These are phyloP conservation scores for Pteropus rufus DNA, from an alignment of 2,797 vertebrate genomes.

Conservation along the genomic window DNA sequence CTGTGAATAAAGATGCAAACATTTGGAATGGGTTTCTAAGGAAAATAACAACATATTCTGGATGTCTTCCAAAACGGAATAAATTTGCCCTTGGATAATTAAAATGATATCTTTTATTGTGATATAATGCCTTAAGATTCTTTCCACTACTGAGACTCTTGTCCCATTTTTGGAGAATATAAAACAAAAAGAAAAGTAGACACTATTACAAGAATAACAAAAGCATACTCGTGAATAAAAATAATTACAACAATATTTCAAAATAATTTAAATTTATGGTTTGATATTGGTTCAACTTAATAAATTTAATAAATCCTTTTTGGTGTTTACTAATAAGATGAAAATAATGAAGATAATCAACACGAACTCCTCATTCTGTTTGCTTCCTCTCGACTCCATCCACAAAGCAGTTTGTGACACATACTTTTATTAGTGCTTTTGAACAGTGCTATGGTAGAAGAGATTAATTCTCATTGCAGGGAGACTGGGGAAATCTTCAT, in stretches of 20 bases:
- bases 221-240: slow-evolving; percentile 10
- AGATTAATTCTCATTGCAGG: neutral
- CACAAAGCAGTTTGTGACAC: neutral
- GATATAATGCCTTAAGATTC: neutral
- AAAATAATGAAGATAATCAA: neutral
- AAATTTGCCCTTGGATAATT: neutral
- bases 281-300: neutral
- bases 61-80: neutral
- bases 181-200: neutral
- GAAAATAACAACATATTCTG: neutral
- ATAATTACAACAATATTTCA: neutral
- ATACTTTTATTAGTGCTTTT: neutral
- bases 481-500: neutral
- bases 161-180: neutral
- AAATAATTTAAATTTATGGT: neutral
- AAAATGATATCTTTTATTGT: neutral
- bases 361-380: neutral
- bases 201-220: neutral
- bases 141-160: neutral
- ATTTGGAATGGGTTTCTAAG: neutral
- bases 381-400: neutral
- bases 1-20: slow-evolving; percentile 5
- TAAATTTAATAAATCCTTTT: neutral
- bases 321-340: neutral
- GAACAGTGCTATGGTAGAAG: too few relatives aligned